These are phyloP conservation scores for Pyrochroa serraticornis DNA, from an alignment of 2,888 invertebrate species.

Conservation along the genomic window DNA sequence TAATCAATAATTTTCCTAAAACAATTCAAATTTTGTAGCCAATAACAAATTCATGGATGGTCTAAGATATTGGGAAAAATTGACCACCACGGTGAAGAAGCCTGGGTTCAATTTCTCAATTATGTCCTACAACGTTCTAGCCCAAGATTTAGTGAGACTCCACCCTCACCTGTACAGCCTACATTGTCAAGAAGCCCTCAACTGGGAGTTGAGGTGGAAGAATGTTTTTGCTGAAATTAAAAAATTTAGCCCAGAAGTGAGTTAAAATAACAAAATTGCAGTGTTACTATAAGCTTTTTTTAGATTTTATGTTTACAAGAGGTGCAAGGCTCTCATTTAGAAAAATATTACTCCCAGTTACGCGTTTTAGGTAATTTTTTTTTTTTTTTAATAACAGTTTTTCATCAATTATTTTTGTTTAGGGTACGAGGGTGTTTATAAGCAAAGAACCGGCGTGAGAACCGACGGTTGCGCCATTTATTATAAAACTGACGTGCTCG, in stretches of 20 bases:
- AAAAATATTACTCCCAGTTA: conserved; percentile 64
- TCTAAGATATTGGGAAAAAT: conserved; percentile 20
- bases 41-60: background rate
- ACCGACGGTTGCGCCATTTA: conserved; percentile 92
- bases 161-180: conserved; percentile 75
- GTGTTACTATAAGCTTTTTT: too few relatives aligned
- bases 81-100: conserved; percentile 16
- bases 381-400: conserved; percentile 5
- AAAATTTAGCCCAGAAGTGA: conserved; percentile 66
- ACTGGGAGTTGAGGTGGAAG: conserved; percentile 72
- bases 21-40: background rate
- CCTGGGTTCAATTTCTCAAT: conserved; percentile 66
- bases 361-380: conserved; percentile 42
- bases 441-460: conserved; percentile 80
- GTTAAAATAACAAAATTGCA: conserved; percentile 30
- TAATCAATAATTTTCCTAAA: background rate
- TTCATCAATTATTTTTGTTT: conserved; percentile 23
- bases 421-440: conserved; percentile 79
- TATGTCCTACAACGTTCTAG: conserved; percentile 87
- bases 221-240: conserved; percentile 66
- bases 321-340: conserved; percentile 76
- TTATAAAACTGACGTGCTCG: conserved; percentile 72
- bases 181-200: conserved; percentile 65
- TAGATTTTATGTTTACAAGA: conserved; percentile 90
- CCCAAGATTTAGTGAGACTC: conserved; percentile 78